A percentile compares a stretch with the other conserved stretches of the same genome.
These are phyloP conservation scores for Spinibarbus caldwelli DNA, from an alignment of 2,797 vertebrate species.

Conservation along the genomic window DNA sequence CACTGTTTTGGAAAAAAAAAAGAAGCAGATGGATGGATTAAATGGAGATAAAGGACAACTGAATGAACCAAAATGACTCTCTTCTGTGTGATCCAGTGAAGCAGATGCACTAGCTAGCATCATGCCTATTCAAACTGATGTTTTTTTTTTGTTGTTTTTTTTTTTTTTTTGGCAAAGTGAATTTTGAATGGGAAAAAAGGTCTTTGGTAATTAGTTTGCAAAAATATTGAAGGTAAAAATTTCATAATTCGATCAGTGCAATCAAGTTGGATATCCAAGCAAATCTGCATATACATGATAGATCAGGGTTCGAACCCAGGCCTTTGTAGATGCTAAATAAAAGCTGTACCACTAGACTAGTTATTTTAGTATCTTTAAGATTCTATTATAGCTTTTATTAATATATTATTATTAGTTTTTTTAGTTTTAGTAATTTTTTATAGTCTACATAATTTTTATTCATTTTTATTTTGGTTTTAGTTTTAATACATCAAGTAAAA, in stretches of 20 bases:
- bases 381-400: background rate
- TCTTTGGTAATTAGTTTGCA: background rate
- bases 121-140: background rate
- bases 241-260: background rate
- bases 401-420: too few relatives aligned
- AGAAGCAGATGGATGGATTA: constrained; percentile 58
- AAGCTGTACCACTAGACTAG: background rate
- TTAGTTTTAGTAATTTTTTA: background rate
- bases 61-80: constrained; percentile 59
- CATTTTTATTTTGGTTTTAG: background rate
- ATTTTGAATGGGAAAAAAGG: background rate
- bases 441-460: background rate
- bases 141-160: background rate
- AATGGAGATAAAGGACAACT: constrained; percentile 64
- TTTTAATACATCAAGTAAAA: background rate
- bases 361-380: background rate
- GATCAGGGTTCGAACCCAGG: background rate
- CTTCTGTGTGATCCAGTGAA: constrained; percentile 21
- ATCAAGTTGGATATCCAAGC: background rate
- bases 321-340: background rate
- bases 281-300: background rate
- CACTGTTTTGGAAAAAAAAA: constrained; percentile 74
- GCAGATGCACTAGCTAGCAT: background rate
- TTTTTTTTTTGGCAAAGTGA: background rate
- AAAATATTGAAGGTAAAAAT: background rate